Conservation (phyloP, 2,113 vertebrate genomes). For the Lepus timidus region DNA sequence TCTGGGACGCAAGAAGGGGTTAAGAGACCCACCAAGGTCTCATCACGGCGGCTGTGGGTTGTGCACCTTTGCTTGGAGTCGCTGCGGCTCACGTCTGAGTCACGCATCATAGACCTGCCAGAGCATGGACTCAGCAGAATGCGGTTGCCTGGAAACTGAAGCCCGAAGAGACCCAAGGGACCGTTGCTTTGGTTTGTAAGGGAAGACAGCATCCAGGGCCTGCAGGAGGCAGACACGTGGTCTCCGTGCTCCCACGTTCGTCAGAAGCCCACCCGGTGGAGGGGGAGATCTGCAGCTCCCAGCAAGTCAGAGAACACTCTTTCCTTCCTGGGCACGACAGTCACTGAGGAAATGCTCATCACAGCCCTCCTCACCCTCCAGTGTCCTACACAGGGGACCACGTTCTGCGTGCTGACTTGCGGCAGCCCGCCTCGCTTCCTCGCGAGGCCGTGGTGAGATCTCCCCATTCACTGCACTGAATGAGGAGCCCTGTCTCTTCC, state of each 20-base stretch:
- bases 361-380: background rate
- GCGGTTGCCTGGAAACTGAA: conserved; percentile 71
- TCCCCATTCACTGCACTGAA: background rate
- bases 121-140: background rate
- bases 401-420: background rate
- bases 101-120: conserved; percentile 59
- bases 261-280: background rate
- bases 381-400: background rate
- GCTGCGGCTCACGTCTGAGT: conserved; percentile 29
- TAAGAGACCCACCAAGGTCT: background rate
- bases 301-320: background rate
- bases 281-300: background rate
- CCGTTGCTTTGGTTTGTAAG: background rate
- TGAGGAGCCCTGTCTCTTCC: background rate
- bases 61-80: background rate
- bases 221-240: background rate
- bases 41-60: background rate
- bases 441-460: background rate
- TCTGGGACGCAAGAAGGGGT: background rate
- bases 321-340: accelerated
- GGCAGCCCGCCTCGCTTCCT: background rate
- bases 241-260: background rate
- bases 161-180: background rate
- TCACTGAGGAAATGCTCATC: background rate
- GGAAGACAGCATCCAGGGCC: background rate